phyloP scores from a whole-genome alignment of 2,888 invertebrate species.

The Meteorus colon region DNA sequence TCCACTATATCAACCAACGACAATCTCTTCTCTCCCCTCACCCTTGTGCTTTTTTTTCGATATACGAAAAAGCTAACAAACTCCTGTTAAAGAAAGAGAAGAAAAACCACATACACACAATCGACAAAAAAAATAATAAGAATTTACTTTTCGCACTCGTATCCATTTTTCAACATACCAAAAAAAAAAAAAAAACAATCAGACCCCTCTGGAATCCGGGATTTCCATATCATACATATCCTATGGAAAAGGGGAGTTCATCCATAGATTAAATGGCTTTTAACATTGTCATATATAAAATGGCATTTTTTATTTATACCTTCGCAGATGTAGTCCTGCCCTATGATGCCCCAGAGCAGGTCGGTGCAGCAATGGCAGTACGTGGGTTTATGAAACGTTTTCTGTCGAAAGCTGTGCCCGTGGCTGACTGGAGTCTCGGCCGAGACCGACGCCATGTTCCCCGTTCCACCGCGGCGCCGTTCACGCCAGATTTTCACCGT shows the following conservation, averaged over 20 bases:
- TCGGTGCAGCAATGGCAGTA: constrained; percentile 99
- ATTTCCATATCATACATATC: too few species aligned
- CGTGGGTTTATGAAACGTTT: constrained; percentile 99
- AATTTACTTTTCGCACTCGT: not conserved
- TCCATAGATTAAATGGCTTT: too few species aligned
- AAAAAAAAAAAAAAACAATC: too few species aligned
- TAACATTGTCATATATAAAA: too few species aligned
- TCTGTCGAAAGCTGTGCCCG: constrained; percentile 99
- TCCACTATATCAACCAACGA: not conserved
- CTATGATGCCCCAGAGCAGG: constrained; percentile 99
- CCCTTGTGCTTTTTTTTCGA: not conserved
- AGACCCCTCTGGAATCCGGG: too few species aligned
- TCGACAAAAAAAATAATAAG: too few species aligned
- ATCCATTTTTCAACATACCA: too few species aligned
- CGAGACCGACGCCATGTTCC: constrained; percentile 77
- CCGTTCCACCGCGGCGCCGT: constrained; percentile 77
- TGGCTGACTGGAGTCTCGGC: constrained; percentile 77
- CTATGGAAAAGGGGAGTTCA: too few species aligned
- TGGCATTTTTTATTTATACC: constrained; percentile 76
- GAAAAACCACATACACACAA: not conserved
- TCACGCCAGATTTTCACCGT: constrained; percentile 79
- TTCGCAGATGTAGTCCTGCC: constrained; percentile 99
- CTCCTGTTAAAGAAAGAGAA: not conserved
- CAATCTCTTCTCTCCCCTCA: not conserved
- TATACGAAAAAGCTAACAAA: not conserved